Evolutionary conservation across 2,113 vertebrate genomes (phyloP).

Genomic region (Myrmecobius fasciatus): DNA sequence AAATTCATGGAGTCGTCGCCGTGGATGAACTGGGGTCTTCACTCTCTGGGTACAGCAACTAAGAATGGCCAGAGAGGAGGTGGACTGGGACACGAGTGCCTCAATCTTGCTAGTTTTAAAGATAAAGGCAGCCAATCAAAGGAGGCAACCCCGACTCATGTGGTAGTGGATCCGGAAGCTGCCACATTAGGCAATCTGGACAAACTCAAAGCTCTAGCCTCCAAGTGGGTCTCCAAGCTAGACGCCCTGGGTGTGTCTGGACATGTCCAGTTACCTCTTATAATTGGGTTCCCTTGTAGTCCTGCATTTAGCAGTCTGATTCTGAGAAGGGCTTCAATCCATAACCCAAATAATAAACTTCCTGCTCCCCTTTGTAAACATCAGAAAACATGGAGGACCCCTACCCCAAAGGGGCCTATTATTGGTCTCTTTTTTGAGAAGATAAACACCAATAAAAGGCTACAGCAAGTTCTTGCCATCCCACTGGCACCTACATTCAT

Average conservation of each 20-base stretch:
- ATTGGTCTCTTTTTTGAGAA: background rate
- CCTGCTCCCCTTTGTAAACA: background rate
- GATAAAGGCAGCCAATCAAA: too few relatives aligned
- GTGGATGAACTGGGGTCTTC: background rate
- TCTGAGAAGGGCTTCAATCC: background rate
- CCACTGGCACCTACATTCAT: background rate
- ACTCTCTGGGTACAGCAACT: background rate
- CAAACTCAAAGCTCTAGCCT: too few relatives aligned
- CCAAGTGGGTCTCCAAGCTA: background rate
- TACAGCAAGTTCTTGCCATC: background rate
- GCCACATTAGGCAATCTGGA: background rate
- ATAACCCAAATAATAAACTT: background rate
- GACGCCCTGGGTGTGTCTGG: too few relatives aligned
- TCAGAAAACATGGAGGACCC: too few relatives aligned
- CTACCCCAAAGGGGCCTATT: background rate
- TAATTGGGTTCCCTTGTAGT: background rate
- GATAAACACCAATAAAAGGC: background rate
- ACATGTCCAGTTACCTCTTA: background rate
- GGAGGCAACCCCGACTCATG: too few relatives aligned
- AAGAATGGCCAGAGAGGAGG: background rate
- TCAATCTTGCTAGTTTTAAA: too few relatives aligned
- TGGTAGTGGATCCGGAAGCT: too few relatives aligned
- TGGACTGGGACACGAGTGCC: too few relatives aligned
- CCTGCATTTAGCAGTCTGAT: background rate
- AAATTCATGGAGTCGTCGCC: too few relatives aligned